phyloP scores from a whole-genome alignment of 2,888 invertebrate genomes.

The Pristionchus mayeri region DNA sequence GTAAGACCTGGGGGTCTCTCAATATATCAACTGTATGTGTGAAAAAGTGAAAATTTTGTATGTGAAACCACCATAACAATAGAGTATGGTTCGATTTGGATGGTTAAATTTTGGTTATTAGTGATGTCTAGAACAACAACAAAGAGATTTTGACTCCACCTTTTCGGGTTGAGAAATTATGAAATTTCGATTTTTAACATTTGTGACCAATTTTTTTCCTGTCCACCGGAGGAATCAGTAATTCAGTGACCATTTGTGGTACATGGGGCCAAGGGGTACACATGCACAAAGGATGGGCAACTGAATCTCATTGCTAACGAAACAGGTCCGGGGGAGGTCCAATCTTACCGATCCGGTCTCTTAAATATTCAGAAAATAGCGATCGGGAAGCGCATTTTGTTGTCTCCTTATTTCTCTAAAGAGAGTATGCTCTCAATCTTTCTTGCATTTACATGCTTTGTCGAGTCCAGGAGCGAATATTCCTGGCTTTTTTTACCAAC shows the following conservation, averaged over 20 bases:
- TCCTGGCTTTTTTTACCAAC: too few relatives aligned
- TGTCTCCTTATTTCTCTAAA: too few relatives aligned
- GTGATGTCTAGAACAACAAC: background rate
- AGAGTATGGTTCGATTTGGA: background rate
- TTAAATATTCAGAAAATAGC: too few relatives aligned
- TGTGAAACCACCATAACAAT: background rate
- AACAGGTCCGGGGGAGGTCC: background rate
- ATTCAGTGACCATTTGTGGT: background rate
- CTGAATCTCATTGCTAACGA: background rate
- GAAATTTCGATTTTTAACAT: background rate
- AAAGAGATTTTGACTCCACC: background rate
- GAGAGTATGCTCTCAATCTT: too few relatives aligned
- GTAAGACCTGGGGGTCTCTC: too few relatives aligned
- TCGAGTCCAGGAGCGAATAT: too few relatives aligned
- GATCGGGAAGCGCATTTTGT: too few relatives aligned
- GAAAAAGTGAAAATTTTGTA: background rate
- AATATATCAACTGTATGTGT: too few relatives aligned
- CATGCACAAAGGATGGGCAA: background rate
- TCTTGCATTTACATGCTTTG: too few relatives aligned
- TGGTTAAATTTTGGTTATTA: background rate
- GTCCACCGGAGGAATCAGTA: background rate
- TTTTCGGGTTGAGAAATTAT: background rate
- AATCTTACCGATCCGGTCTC: conserved; percentile 1
- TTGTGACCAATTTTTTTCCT: background rate
- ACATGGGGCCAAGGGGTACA: background rate